Evolutionary conservation across 2,888 invertebrate species (phyloP).

Genomic region (Luperina nickerlii): DNA sequence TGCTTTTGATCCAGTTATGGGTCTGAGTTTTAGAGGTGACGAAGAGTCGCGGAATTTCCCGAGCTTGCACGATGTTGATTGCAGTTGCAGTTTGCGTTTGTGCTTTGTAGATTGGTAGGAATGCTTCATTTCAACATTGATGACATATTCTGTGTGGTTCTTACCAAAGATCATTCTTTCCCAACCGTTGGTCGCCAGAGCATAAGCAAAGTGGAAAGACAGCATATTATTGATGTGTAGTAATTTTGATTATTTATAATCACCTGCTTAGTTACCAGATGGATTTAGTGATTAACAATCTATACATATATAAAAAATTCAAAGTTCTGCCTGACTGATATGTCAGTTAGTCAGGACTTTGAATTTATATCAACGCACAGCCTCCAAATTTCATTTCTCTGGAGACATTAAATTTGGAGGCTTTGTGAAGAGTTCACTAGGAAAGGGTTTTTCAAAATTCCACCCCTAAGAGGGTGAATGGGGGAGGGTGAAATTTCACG

Average conservation of each 20-base stretch:
- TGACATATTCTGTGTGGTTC: background rate
- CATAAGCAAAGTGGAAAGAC: background rate
- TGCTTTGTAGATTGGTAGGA: background rate
- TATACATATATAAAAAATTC: too few species aligned
- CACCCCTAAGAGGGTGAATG: too few species aligned
- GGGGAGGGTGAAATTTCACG: too few species aligned
- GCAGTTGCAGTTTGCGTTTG: background rate
- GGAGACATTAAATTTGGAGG: too few species aligned
- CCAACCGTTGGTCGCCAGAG: background rate
- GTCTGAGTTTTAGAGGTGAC: constrained; percentile 5
- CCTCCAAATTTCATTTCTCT: too few species aligned
- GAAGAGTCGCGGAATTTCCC: constrained; percentile 26
- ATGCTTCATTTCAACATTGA: constrained; percentile 1
- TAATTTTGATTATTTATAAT: background rate
- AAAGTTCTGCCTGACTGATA: too few species aligned
- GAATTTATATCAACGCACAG: too few species aligned
- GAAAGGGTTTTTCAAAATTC: too few species aligned
- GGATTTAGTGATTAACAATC: background rate
- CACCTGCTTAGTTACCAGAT: background rate
- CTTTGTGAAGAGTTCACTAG: too few species aligned
- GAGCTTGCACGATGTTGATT: constrained; percentile 26
- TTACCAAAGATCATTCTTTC: background rate
- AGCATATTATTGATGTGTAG: background rate
- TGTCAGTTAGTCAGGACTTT: too few species aligned
- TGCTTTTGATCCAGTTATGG: constrained; percentile 41